These are phyloP conservation scores for Xestia xanthographa DNA, from an alignment of 2,888 invertebrate species.

Conservation along the genomic window DNA sequence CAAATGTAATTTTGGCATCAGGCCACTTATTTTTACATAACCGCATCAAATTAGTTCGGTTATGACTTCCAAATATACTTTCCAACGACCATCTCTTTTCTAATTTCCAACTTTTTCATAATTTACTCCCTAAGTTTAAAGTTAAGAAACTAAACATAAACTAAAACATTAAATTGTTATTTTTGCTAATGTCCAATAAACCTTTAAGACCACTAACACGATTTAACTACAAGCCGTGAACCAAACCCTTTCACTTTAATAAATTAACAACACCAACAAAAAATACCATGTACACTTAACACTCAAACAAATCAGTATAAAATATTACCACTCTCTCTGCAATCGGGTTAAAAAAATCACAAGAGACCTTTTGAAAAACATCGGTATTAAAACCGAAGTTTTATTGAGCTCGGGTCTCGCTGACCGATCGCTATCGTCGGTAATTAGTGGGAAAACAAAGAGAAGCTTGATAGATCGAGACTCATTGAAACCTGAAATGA, in stretches of 20 bases:
- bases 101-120: no score
- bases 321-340: background rate
- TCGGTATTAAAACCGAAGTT: no score
- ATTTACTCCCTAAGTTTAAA: no score
- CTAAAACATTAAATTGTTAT: no score
- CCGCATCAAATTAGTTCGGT: background rate
- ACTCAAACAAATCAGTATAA: background rate
- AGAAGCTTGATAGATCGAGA: conserved; percentile 39
- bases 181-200: background rate
- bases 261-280: background rate
- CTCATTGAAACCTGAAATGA: conserved; percentile 54
- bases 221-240: conserved; percentile 4
- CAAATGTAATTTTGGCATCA: background rate
- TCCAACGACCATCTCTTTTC: no score
- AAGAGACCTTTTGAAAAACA: background rate
- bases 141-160: no score
- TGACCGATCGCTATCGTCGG: no score
- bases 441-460: conserved; percentile 51
- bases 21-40: background rate
- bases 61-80: no score
- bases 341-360: background rate
- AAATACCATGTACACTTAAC: background rate
- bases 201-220: background rate
- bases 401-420: no score
- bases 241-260: background rate